Evolutionary conservation across 2,113 vertebrate species (phyloP), one percentile per base, ranked within the genome.

Genomic region (Aviceda subcristata): DNA sequence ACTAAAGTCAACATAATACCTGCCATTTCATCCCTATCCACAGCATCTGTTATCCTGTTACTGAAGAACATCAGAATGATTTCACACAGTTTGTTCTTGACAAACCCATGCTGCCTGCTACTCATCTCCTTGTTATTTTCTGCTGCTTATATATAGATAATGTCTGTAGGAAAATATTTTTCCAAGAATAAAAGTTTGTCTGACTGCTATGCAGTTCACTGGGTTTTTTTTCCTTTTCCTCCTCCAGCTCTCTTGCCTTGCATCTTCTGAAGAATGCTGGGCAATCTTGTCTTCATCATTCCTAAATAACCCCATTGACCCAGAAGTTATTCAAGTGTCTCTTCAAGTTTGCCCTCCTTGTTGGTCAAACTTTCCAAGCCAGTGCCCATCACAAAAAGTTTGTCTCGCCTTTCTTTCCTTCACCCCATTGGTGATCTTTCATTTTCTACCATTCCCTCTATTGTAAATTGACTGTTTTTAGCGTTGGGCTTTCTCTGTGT

Each of bases 41-140:
- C 76, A 84, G 80, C 76, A 84, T 94, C 92, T 82, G 43, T 94
- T 93, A 90, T 55, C 68, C 64, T 84, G 38, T 91, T 96, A 74
- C 72, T 7, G 2, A 67, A 57, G 88, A 90, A 86, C 71, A 86
- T 69, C 53, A 69, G 83, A 84, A 77, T 92, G 79, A 91, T 92
- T 94, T 96, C 86, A 53, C 74, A 43, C 36, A 29, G 83, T 73
- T 88, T 92, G 46, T 80, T 94, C 89, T 72, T 90, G 59, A 77
- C 84, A 92, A 87, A 71, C 66, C 22, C 56, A 2, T 94, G 62
- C 77, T 95, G 80, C 48, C 84, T 92, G 84, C 64, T 75, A 59
- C 87, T 91, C 15, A 4, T 56, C 46, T 86, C 56, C 88, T 41
- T 50, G 51, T 78, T 92, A 48, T 91, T 94, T 93, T 88, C 87